Evolutionary conservation across 2,888 invertebrate species (phyloP), one percentile per base, ranked within the genome.

Genomic region (Gymnoscelis rufifasciata): DNA sequence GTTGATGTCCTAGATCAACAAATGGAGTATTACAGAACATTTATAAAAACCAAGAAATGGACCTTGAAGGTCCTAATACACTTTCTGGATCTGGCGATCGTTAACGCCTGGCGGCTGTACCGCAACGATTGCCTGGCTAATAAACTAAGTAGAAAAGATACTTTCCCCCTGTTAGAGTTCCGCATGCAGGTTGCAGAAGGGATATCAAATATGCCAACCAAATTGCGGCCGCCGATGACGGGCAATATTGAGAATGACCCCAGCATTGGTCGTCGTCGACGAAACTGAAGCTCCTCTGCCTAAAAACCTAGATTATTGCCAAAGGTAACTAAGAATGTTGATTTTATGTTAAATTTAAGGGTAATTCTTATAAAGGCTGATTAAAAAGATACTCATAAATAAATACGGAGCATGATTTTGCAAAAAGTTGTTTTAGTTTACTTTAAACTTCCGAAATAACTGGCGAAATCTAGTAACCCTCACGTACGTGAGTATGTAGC

Each of bases 21-120:
- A 40, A 29, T 29, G 29, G 29, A 29, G 29, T 29, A 29, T 7
- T 35, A 28, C 61, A 5, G 12, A 29, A 52, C 63, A 3, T 62
- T 59, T 10, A 60, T 60, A 2, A 64, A 63, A 48, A 62, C 62
- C 3, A 52, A 47, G 26, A 66, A 64, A 43, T 66, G 62, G 62
- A 58, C 62, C 13, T 29, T 65, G 10, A 65, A 63, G 52, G 59
- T 63, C 3, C 36, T 60, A 0, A 33, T 58, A 7, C 56, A 62
- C 37, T 60, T 62, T 52, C 42, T 62, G 3, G n/a, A 65, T 48
- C 38, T 63, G 12, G 45, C 57, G 6, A 6, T 57, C 5, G 57
- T 52, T 5, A 64, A 64, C 33, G 26, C 61, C 29, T 64, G 62
- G 60, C 42, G 58, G 6, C 39, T 55, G 11, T 42, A 35, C 7